Percentiles rank a stretch among this genome's conserved stretches.
phyloP scores from a whole-genome alignment of 2,113 vertebrate species.

The mouse (Mus musculus) region DNA sequence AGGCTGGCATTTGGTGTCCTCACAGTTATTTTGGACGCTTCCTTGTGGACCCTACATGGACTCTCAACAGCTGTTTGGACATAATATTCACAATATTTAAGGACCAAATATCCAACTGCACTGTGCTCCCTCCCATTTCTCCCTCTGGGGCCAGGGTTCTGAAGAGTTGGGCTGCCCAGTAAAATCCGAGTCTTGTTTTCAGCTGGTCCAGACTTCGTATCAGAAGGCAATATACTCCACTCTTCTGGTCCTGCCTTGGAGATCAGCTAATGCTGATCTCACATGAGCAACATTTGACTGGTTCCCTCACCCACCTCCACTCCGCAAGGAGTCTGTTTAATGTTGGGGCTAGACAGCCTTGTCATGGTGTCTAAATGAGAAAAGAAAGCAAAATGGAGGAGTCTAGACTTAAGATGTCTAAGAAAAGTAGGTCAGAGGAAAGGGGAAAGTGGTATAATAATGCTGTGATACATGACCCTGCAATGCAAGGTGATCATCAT shows the following conservation, averaged over 20 bases:
- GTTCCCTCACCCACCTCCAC: neutral
- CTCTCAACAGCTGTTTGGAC: slow-evolving; percentile 31
- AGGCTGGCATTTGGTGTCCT: neutral
- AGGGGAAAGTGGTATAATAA: neutral
- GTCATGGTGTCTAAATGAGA: neutral
- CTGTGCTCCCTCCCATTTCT: neutral
- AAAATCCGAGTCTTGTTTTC: neutral
- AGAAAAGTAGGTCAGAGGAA: neutral
- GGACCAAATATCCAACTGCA: neutral
- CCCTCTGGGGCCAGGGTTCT: neutral
- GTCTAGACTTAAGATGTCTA: neutral
- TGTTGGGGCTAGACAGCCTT: neutral
- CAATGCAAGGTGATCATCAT: neutral
- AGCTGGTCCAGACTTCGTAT: neutral
- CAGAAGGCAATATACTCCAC: neutral
- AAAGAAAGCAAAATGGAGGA: neutral
- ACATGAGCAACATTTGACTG: neutral
- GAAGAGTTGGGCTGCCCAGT: neutral
- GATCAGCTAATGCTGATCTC: neutral
- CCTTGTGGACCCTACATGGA: neutral
- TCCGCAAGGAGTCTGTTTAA: neutral
- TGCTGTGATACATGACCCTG: neutral
- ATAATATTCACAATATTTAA: neutral
- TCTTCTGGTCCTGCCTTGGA: neutral
- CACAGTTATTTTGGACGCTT: neutral